These are phyloP conservation scores for Colletes latitarsis DNA, from an alignment of 1,140 invertebrate species.

Conservation along the genomic window DNA sequence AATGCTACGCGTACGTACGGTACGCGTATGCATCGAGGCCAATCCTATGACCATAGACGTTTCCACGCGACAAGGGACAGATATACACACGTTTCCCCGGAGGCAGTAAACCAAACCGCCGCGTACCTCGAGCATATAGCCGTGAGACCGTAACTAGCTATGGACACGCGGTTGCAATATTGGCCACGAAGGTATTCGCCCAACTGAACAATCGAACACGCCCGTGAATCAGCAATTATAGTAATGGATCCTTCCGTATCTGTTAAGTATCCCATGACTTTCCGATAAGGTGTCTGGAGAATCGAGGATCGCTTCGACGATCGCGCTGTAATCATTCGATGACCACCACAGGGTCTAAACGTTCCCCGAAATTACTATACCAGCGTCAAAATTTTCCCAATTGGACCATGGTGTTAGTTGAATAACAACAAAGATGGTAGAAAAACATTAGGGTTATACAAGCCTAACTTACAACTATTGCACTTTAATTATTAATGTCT, in stretches of 20 bases:
- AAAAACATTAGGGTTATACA: too few relatives aligned
- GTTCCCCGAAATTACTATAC: too few relatives aligned
- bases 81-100: slow-evolving; percentile 48
- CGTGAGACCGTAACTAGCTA: slow-evolving; percentile 25
- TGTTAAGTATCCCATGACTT: slow-evolving; percentile 22
- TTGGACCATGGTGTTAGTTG: too few relatives aligned
- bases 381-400: too few relatives aligned
- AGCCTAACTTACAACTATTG: too few relatives aligned
- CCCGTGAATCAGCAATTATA: slow-evolving; percentile 40
- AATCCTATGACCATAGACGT: slow-evolving; percentile 17
- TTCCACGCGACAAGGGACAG: slow-evolving; percentile 45
- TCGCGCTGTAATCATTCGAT: too few relatives aligned
- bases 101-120: slow-evolving; percentile 46
- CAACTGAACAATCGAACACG: slow-evolving; percentile 7
- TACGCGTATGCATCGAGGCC: not conserved
- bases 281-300: not conserved
- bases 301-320: too few relatives aligned
- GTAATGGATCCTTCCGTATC: slow-evolving; percentile 27
- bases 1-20: not conserved
- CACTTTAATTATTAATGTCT: too few relatives aligned
- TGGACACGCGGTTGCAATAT: slow-evolving; percentile 29
- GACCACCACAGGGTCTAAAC: too few relatives aligned
- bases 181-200: slow-evolving; percentile 25
- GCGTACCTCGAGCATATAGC: slow-evolving; percentile 11
- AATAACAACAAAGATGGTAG: too few relatives aligned